Percentiles rank a stretch among this genome's conserved stretches.
Conservation (phyloP, 2,888 invertebrate species). For the Carabus problematicus region DNA sequence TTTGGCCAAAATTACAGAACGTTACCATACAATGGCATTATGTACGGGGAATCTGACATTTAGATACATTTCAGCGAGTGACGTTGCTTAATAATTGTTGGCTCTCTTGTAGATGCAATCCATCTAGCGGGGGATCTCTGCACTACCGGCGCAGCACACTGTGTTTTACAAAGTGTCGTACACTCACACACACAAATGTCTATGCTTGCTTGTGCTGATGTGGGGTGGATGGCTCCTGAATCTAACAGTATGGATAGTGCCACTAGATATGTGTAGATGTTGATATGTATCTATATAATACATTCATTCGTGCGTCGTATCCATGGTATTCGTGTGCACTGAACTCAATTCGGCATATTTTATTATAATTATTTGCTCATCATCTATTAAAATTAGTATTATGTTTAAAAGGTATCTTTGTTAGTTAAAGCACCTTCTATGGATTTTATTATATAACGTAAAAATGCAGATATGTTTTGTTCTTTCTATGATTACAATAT, state of each 20-base stretch:
- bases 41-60: slow-evolving; percentile 36
- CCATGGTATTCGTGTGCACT: too few relatives aligned
- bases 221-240: not conserved
- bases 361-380: too few relatives aligned
- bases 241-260: too few relatives aligned
- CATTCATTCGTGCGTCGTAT: not conserved
- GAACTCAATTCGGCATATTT: too few relatives aligned
- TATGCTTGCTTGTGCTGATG: slow-evolving; percentile 1
- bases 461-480: too few relatives aligned
- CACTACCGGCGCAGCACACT: not conserved
- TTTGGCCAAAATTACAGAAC: slow-evolving; percentile 34
- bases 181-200: not conserved
- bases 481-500: too few relatives aligned
- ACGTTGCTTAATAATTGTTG: slow-evolving; percentile 38
- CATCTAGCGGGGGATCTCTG: slow-evolving; percentile 8
- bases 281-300: not conserved
- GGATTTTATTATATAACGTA: too few relatives aligned
- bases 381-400: too few relatives aligned
- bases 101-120: slow-evolving; percentile 34
- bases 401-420: too few relatives aligned
- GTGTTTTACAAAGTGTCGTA: slow-evolving; percentile 2
- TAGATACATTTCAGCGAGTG: slow-evolving; percentile 34
- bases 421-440: too few relatives aligned
- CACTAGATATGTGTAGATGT: too few relatives aligned
- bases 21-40: slow-evolving; percentile 33